These are phyloP conservation scores for Stratiomys singularior DNA, from an alignment of 2,888 invertebrate species.

Conservation along the genomic window DNA sequence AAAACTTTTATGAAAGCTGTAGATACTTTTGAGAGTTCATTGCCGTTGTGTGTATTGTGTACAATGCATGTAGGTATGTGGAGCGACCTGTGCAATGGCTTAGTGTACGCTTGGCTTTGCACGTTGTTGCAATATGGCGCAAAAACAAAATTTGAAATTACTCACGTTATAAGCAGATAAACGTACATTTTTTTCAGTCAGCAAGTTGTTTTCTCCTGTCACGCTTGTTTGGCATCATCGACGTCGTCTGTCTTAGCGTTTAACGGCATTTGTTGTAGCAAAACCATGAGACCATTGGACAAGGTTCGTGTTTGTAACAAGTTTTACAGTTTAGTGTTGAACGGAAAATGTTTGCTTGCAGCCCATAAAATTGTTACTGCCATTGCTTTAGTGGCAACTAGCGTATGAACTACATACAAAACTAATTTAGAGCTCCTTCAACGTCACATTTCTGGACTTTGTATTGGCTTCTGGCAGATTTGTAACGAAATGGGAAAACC, in stretches of 20 bases:
- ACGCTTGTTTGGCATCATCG: conserved; percentile 28
- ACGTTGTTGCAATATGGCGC: neutral
- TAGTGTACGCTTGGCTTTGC: neutral
- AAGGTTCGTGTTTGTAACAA: neutral
- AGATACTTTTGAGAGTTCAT: conserved; percentile 5
- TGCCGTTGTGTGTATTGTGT: neutral
- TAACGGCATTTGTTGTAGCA: conserved; percentile 22
- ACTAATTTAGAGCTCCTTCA: no score
- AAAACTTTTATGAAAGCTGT: neutral
- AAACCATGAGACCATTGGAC: neutral
- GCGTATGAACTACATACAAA: no score
- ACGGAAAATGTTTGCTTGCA: neutral
- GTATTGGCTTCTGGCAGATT: no score
- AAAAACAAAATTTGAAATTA: conserved; percentile 17
- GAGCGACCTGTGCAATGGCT: neutral
- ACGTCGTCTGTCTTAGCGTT: neutral
- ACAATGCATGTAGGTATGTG: neutral
- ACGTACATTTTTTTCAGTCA: neutral
- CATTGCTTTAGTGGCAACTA: conserved; percentile 13
- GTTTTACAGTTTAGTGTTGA: neutral
- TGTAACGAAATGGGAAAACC: no score
- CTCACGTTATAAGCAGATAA: conserved; percentile 28
- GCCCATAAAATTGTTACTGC: neutral
- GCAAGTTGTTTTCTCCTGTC: conserved; percentile 18
- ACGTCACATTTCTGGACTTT: no score